Conservation (phyloP, 37 sponge, comb jelly and placozoan species). For the Geodia barretti region DNA sequence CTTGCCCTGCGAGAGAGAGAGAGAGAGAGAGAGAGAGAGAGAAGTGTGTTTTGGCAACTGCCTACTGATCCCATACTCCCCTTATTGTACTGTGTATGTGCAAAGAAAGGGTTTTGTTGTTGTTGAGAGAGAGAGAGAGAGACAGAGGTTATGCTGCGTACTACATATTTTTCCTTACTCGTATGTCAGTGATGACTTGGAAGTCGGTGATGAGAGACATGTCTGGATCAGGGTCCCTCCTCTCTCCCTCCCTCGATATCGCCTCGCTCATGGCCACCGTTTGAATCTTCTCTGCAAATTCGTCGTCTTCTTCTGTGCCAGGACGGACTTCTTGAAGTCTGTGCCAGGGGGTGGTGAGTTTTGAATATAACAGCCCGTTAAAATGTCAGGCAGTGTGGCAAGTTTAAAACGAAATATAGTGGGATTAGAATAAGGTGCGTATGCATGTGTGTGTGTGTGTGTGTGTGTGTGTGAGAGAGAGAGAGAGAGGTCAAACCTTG, state of each 20-base stretch:
- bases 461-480: too few species aligned
- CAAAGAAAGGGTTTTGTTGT: background rate
- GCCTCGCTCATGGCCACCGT: conserved; percentile 49
- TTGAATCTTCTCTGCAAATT: conserved; percentile 56
- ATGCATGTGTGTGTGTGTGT: too few species aligned
- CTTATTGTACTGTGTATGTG: background rate
- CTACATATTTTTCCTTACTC: conserved; percentile 30
- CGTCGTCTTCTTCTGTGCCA: conserved; percentile 48
- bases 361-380: too few species aligned
- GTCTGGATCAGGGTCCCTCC: conserved; percentile 38
- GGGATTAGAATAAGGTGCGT: too few species aligned
- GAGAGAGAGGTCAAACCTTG: background rate
- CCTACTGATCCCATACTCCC: background rate
- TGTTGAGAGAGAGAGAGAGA: too few species aligned
- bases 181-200: conserved; percentile 74
- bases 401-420: too few species aligned
- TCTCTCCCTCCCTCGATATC: background rate
- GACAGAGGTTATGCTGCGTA: background rate
- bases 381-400: too few species aligned
- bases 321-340: conserved; percentile 38
- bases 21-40: background rate
- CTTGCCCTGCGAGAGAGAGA: conserved; percentile 61
- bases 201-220: conserved; percentile 68
- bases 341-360: too few species aligned
- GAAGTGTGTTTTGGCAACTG: too few species aligned